Conservation (phyloP, 2,797 vertebrate genomes). For the Neosilurus hyrtlii region DNA sequence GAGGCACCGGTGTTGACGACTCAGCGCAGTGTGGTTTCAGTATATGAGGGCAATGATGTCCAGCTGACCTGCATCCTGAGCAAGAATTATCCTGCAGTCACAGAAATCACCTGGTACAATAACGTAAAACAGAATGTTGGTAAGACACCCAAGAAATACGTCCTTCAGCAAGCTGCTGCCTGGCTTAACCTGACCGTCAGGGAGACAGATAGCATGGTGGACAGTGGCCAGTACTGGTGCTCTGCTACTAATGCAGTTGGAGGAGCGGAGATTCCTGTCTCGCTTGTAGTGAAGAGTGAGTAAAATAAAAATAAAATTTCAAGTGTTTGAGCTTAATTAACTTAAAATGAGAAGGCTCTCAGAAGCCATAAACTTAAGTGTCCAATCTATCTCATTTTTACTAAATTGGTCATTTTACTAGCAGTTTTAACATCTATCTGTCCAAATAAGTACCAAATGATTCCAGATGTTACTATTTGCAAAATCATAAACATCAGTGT, state of each 20-base stretch:
- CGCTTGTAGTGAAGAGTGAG: slow-evolving; percentile 82
- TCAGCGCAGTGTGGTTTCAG: slow-evolving; percentile 71
- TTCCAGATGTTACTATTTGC: not conserved
- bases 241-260: slow-evolving; percentile 80
- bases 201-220: slow-evolving; percentile 71
- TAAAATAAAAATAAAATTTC: not conserved
- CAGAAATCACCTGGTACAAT: slow-evolving; percentile 79
- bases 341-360: not conserved
- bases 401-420: not conserved
- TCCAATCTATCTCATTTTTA: not conserved
- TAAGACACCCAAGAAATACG: slow-evolving; percentile 70
- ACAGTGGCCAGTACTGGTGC: slow-evolving; percentile 83
- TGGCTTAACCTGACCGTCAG: slow-evolving; percentile 79
- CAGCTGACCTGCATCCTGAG: slow-evolving; percentile 76
- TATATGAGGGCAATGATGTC: slow-evolving; percentile 81
- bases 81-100: slow-evolving; percentile 61
- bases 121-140: slow-evolving; percentile 70
- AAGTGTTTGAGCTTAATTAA: not conserved
- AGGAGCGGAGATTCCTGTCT: slow-evolving; percentile 74
- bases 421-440: not conserved
- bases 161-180: slow-evolving; percentile 67
- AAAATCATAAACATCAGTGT: not conserved
- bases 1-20: slow-evolving; percentile 79
- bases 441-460: not conserved
- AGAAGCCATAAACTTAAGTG: not conserved